A percentile compares a stretch with the other conserved stretches of the same genome.
These are phyloP conservation scores for Limulus polyphemus DNA, from an alignment of 2,888 invertebrate genomes.

Conservation along the genomic window DNA sequence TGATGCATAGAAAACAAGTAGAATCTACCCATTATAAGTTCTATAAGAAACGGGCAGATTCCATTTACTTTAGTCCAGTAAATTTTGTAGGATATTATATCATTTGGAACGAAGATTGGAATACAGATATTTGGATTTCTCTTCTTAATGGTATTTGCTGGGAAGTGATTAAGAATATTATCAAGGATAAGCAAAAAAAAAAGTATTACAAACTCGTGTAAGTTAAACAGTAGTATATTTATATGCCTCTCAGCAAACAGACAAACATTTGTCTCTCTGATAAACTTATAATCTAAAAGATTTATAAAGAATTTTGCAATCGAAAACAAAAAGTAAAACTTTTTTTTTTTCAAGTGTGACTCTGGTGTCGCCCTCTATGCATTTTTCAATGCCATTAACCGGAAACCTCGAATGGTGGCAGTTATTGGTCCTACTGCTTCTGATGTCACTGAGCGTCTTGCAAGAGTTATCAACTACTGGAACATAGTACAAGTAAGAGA, in stretches of 20 bases:
- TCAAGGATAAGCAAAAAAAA: no score
- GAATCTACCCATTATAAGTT: no score
- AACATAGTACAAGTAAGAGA: conserved; percentile 67
- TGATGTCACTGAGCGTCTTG: conserved; percentile 78
- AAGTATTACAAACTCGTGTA: no score
- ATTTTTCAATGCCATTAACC: conserved; percentile 80
- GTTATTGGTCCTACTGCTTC: conserved; percentile 79
- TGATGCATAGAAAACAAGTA: no score
- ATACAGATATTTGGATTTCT: no score
- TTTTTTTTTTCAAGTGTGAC: conserved; percentile 56
- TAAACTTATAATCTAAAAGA: conserved; percentile 1
- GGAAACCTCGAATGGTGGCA: conserved; percentile 55
- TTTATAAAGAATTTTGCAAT: background rate
- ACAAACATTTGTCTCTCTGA: conserved; percentile 5
- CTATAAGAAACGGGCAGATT: no score
- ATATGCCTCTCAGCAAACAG: conserved; percentile 9
- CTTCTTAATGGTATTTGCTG: no score
- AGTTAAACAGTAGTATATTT: background rate
- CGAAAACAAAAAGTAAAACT: background rate
- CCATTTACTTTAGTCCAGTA: no score
- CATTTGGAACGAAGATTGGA: no score
- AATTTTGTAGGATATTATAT: no score
- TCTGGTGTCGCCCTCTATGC: conserved; percentile 80
- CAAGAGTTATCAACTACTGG: conserved; percentile 84
- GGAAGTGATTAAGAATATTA: no score